These are phyloP conservation scores for Geotrypetes seraphini DNA, from an alignment of 2,797 vertebrate genomes.

Conservation along the genomic window DNA sequence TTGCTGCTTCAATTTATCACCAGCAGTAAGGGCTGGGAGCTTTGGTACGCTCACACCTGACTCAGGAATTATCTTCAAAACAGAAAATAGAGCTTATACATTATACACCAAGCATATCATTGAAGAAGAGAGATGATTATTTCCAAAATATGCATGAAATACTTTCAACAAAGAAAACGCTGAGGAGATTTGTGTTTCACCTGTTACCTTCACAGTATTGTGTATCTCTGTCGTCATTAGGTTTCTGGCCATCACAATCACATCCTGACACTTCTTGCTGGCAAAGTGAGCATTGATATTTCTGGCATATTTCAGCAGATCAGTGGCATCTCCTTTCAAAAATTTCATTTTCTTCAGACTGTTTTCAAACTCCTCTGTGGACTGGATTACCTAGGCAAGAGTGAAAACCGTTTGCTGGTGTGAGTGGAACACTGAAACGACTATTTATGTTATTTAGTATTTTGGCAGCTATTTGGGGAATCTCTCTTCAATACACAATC, in stretches of 20 bases:
- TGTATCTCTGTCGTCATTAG: constrained; percentile 96
- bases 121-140: not conserved
- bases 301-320: constrained; percentile 82
- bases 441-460: no score
- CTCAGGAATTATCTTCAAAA: constrained; percentile 71
- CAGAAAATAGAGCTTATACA: constrained; percentile 2
- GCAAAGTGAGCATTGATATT: constrained; percentile 90
- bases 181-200: not conserved
- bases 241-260: constrained; percentile 81
- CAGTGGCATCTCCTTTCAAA: constrained; percentile 69
- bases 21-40: constrained; percentile 47
- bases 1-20: constrained; percentile 29
- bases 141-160: no score
- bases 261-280: constrained; percentile 92
- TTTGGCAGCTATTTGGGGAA: no score
- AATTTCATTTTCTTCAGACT: constrained; percentile 74
- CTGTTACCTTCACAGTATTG: constrained; percentile 79
- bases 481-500: no score
- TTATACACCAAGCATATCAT: not conserved
- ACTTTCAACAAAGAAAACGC: rapidly evolving
- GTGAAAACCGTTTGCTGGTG: no score
- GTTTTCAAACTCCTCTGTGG: constrained; percentile 82
- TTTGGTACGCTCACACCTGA: constrained; percentile 58
- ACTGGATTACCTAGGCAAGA: constrained; percentile 86
- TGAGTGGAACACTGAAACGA: no score